Base-by-base conservation (phyloP, 1,140 invertebrate genomes). In the Macrotrachela quadricornifera region DNA sequence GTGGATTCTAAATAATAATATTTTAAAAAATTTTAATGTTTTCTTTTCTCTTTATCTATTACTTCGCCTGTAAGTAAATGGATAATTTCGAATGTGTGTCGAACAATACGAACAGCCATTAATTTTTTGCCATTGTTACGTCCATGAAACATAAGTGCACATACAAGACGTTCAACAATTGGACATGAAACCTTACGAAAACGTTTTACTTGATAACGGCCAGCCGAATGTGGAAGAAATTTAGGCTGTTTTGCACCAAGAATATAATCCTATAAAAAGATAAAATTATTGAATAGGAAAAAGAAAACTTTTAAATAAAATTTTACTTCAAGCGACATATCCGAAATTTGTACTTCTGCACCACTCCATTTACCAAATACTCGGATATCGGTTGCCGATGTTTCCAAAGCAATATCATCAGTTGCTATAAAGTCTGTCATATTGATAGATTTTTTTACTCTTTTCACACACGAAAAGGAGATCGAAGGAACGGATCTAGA, bases 61-160 rank as follows among this genome's bases (percentile, higher is more conserved):
- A 87, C 85, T 74, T 97, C 90, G 58, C 86, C 90, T 60, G 92
- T 96, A 0, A 97, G 75, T 57, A 99, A 74, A 71, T 97, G 85
- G 63, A 99, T 97, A 69, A 99, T 99, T 75, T 99, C 94, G 73
- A 99, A 97, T 1, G 91, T 82, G 70, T 99, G 94, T 67, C 95
- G 96, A 0, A 99, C 87, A 68, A 99, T 99, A 52, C 91, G 77
- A 15, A 96, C 88, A 55, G 94, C 85, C 87, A 97, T 87, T 39
- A 99, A 71, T 73, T 99, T 99, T 72, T 99, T 99, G 59, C 92
- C 94, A 67, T 97, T 99, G 73, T 99, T 99, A 59, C 94, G 78
- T 11, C 94, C 94, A 66, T 99, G 92, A 90, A 96, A 96, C 94
- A 99, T 99, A 51, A 99, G 72, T 10, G 87, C 94, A 70, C 91